A percentile compares a stretch with the other conserved stretches of the same genome.
Evolutionary conservation across 1,140 invertebrate genomes (phyloP).

Genomic region (Drosophila equinoxialis): DNA sequence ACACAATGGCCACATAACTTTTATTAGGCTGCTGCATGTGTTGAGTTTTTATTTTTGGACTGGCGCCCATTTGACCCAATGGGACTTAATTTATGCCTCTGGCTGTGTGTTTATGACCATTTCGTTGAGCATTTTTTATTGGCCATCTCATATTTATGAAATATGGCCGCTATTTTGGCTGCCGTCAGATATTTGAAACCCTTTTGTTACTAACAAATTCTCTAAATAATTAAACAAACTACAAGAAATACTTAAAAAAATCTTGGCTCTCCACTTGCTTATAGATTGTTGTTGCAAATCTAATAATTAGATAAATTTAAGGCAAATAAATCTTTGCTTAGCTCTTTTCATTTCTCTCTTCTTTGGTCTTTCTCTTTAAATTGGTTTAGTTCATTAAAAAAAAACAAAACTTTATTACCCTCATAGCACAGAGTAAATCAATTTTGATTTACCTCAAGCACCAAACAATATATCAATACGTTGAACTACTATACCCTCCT

Average conservation of each 20-base stretch:
- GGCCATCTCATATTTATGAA: constrained; percentile 49
- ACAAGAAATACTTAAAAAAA: too few relatives aligned
- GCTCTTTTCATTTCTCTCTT: neutral
- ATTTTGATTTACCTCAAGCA: constrained; percentile 72
- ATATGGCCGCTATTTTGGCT: constrained; percentile 52
- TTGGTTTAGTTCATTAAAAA: constrained; percentile 69
- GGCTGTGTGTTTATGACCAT: constrained; percentile 59
- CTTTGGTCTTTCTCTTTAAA: neutral
- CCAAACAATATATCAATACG: constrained; percentile 52
- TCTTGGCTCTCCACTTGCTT: too few relatives aligned
- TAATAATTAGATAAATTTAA: neutral
- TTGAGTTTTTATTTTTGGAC: constrained; percentile 25
- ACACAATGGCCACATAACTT: constrained; percentile 64
- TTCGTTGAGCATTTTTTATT: constrained; percentile 67
- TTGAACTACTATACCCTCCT: constrained; percentile 6
- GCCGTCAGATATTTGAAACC: constrained; percentile 2
- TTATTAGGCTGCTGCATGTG: constrained; percentile 41
- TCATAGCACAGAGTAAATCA: constrained; percentile 56
- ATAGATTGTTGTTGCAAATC: neutral
- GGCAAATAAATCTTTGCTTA: neutral
- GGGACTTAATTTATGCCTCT: constrained; percentile 24
- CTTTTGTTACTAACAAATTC: neutral
- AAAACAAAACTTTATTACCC: constrained; percentile 49
- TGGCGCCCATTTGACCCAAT: constrained; percentile 29
- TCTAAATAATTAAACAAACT: neutral